Evolutionary conservation across 2,797 vertebrate genomes (phyloP), one percentile per base, ranked within the genome.

Genomic region (Momotus momota): DNA sequence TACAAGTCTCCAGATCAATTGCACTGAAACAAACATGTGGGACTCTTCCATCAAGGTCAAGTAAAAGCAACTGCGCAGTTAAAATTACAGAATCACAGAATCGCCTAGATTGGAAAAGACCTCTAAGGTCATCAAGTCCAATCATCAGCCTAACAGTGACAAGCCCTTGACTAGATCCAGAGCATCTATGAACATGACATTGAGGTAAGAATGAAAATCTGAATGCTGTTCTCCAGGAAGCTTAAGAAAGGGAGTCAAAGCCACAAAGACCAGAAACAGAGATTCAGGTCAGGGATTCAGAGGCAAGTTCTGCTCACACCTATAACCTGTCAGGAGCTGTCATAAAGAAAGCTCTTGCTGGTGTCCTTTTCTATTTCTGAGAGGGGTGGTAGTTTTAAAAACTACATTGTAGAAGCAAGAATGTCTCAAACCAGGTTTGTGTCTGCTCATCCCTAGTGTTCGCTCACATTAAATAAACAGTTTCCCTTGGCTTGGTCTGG

Each of bases 21-120:
- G 20, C 23, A 61, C 49, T 54, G 57, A 26, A 81, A 45, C 3
- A 54, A 83, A n/a, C 9, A 15, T 0, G 0, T 23, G 18, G 10
- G 18, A 40, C 35, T 62, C 51, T 61, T 81, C 46, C 35, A 35
- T 43, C 48, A 65, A 23, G 38, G n/a, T 26, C 16, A 64, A 33
- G 43, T 46, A 33, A 45, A 74, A 67, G 14, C 15, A 93, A 40
- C 9, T 48, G 15, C 31, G 26, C 13, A 17, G 49, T 2, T 72
- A 55, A 51, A 86, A 75, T 40, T n/a, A 35, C 35, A 35, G 35
- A 35, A 35, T 35, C 35, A 35, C 35, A 35, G 35, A 35, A 35
- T 35, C 35, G 35, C 8, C 35, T 35, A 35, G 35, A 35, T 35
- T 35, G 35, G 35, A 35, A 35, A 35, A 35, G 35, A 35, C 35